Base-by-base conservation (phyloP, 2,888 invertebrate species). In the Homarus gammarus region DNA sequence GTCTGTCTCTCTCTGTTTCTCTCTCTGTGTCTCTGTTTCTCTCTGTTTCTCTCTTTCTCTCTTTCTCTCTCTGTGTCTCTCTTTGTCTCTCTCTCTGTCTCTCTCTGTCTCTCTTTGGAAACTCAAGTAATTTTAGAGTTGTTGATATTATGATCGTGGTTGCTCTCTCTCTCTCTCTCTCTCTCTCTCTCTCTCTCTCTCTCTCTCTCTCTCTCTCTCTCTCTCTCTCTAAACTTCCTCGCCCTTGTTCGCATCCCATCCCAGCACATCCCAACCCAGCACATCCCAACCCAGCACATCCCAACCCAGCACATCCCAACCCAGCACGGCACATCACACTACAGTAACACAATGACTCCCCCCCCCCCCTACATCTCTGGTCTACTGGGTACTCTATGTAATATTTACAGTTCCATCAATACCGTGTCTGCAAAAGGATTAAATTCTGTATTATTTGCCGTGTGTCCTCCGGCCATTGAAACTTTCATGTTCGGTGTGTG, bases 361-460 rank as follows among this genome's bases (percentile, higher is more conserved):
- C 18, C 56, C 15, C 44, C 38, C n/a, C 40, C 10, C 31, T n/a
- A 18, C 22, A 18, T 33, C n/a, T 31, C 31, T 72, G 44, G 18
- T 31, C 49, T 51, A 44, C 83, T 61, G 22, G 44, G 10, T 22
- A 38, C 38, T 64, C 44, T 27, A n/a, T 82, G 72, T n/a, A 83
- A 70, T 83, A 83, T 83, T 83, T 83, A 83, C 83, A 44, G 36
- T 83, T 70, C 44, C 83, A 83, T 83, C 83, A 83, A 83, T 83
- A 83, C 83, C 70, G 49, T 70, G 83, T 83, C 83, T 68, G 44
- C 49, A 51, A 36, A 49, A 72, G 83, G 83, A 83, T 83, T 83
- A 83, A 83, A 83, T 83, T 83, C 83, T 83, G 72, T 83, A 70
- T 83, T 83, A 83, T 83, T 82, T 83, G 83, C 83, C 49, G 83